Evolutionary conservation across 2,797 vertebrate genomes (phyloP).

Genomic region (Eulemur coronatus): DNA sequence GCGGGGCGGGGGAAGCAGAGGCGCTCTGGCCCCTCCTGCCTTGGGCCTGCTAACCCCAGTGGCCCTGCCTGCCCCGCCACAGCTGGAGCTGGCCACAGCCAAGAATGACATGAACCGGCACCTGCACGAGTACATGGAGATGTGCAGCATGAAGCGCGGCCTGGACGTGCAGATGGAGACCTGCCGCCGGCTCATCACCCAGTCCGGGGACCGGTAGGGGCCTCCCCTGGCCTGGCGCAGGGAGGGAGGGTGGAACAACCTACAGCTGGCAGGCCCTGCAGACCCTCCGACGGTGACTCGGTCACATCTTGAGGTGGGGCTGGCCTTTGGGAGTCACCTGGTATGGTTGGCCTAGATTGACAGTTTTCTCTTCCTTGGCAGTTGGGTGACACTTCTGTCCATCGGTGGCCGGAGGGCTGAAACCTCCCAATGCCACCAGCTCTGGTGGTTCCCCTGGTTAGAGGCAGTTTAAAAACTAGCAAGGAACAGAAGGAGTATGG

Average conservation of each 20-base stretch:
- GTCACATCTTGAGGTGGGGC: background rate
- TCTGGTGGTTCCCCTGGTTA: background rate
- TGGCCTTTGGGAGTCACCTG: background rate
- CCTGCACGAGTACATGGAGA: constrained; percentile 98
- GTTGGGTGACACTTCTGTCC: rapidly evolving
- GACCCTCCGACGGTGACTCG: background rate
- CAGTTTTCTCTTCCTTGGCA: background rate
- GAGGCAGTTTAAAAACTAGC: background rate
- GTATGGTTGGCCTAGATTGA: background rate
- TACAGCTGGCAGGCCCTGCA: background rate
- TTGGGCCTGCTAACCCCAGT: background rate
- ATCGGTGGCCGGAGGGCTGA: background rate
- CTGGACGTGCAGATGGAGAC: constrained; percentile 99
- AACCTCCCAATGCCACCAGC: rapidly evolving
- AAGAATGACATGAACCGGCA: constrained; percentile 98
- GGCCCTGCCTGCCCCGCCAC: constrained; percentile 48
- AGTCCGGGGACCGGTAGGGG: constrained; percentile 93
- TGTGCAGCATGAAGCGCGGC: constrained; percentile 99
- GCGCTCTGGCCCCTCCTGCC: background rate
- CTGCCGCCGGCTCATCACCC: constrained; percentile 95
- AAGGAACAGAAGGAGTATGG: background rate
- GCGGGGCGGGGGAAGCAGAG: rapidly evolving
- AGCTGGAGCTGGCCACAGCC: constrained; percentile 96
- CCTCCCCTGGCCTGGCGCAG: rapidly evolving
- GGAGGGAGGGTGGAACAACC: background rate